Evolutionary conservation across 2,113 vertebrate species (phyloP), one percentile per base, ranked within the genome.

Genomic region (Cavia porcellus): DNA sequence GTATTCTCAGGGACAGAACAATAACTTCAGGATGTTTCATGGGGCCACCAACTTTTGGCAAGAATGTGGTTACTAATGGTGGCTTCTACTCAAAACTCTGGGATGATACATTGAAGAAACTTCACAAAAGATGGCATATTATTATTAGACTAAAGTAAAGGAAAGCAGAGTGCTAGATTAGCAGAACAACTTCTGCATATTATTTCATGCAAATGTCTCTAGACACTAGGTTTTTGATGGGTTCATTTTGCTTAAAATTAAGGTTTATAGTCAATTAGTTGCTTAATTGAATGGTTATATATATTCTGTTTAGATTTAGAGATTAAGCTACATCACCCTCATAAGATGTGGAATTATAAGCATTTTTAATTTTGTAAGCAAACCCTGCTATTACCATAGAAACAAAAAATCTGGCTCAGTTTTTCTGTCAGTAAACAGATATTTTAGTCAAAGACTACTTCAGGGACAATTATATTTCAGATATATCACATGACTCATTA

Each of bases 401-500:
- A 8, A 19, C 50, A 89, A 45, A 90, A 80, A 45, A 74, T 70
- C 28, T 64, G 10, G 10, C 5, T 87, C 10, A 79, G 24, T 66
- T 90, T 75, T 35, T 86, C 50, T 75, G 38, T 86, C 50, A 77
- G 70, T 74, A 72, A 35, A 72, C 15, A 66, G 74, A 64, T 85
- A 90, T 10, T 81, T 7, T 38, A 80, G 47, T 47, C 2, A 79
- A 86, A 86, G 42, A 28, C 7, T 87, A 75, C 0, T 81, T 95
- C 70, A 87, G 45, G 77, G 66, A 55, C 7, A 93, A 42, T 52
- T 5, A 50, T 45, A 59, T 86, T 96, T 90, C 25, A 96, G 77
- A 77, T 52, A 95, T 88, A 72, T 7, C 10, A 72, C 42, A 82
- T 11, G 6, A 70, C 30, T 24, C 14, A 84, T 86, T 96, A n/a